A percentile compares a stretch with the other conserved stretches of the same genome.
Conservation (phyloP, 2,888 invertebrate species). For the Tenodera sinensis region DNA sequence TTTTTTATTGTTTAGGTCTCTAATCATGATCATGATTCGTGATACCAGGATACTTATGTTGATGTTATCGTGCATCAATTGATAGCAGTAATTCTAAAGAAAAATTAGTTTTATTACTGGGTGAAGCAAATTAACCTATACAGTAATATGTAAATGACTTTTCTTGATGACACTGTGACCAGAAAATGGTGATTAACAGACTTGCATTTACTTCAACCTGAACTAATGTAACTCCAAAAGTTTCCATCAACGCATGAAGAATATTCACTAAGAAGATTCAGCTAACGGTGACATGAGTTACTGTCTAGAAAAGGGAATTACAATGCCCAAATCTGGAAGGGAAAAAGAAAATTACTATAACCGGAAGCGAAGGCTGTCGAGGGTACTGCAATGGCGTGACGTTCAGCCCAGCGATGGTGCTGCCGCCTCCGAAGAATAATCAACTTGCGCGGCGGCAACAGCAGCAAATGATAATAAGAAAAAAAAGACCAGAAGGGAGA, state of each 20-base stretch:
- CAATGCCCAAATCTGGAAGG: not conserved
- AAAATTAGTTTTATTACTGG: too few species aligned
- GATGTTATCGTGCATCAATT: too few species aligned
- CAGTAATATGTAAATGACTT: too few species aligned
- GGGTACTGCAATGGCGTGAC: not conserved
- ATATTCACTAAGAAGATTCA: not conserved
- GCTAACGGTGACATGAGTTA: not conserved
- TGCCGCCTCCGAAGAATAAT: not conserved
- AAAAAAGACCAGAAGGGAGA: not conserved
- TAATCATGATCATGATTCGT: too few species aligned
- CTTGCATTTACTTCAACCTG: too few species aligned
- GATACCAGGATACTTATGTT: too few species aligned
- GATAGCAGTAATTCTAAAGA: too few species aligned
- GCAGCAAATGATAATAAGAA: not conserved
- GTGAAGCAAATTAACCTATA: too few species aligned
- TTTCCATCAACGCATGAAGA: not conserved
- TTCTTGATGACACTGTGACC: too few species aligned
- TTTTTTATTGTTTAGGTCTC: too few species aligned
- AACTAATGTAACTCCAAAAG: too few species aligned
- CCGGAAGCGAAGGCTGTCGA: conserved; percentile 7
- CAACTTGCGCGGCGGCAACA: not conserved
- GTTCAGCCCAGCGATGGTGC: not conserved
- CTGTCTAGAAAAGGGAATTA: not conserved
- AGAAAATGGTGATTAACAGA: too few species aligned
- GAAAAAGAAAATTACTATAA: conserved; percentile 11